Evolutionary conservation across 1,140 invertebrate genomes (phyloP).

Genomic region (Harpegnathos saltator): DNA sequence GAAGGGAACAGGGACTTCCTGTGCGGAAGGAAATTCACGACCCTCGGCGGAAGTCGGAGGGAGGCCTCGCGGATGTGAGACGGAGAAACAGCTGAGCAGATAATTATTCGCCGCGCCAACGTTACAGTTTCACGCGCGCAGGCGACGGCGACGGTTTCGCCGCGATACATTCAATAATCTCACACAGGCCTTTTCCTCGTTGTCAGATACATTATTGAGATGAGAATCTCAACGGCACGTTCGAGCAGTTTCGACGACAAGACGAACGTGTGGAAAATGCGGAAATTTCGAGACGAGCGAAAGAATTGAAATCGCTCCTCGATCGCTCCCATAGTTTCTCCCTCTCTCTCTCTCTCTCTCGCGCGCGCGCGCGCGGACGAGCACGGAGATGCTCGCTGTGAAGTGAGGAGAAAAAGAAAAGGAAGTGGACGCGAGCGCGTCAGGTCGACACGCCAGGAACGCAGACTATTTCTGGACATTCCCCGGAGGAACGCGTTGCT

Average conservation of each 20-base stretch:
- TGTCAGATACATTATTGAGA: too few relatives aligned
- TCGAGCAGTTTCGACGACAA: too few relatives aligned
- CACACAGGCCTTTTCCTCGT: too few relatives aligned
- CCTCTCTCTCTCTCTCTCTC: too few relatives aligned
- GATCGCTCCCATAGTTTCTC: constrained; percentile 23
- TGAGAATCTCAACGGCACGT: too few relatives aligned
- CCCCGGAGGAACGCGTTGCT: constrained; percentile 12
- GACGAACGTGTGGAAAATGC: not conserved
- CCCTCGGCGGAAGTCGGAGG: constrained; percentile 60
- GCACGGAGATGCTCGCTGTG: constrained; percentile 43
- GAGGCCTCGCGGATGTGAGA: constrained; percentile 49
- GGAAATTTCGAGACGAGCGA: not conserved
- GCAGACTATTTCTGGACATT: constrained; percentile 71
- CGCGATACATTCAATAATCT: too few relatives aligned
- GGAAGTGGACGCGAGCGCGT: constrained; percentile 35
- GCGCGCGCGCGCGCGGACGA: too few relatives aligned
- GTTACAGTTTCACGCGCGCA: not conserved
- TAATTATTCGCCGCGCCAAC: constrained; percentile 1
- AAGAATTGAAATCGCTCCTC: constrained; percentile 7
- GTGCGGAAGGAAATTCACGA: constrained; percentile 69
- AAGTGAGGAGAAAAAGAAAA: constrained; percentile 45
- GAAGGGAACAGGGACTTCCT: constrained; percentile 54
- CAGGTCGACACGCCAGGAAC: constrained; percentile 48
- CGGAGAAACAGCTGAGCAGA: constrained; percentile 15
- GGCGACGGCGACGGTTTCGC: too few relatives aligned